phyloP scores from a whole-genome alignment of 2,888 invertebrate genomes.

The Caenorhabditis angaria region DNA sequence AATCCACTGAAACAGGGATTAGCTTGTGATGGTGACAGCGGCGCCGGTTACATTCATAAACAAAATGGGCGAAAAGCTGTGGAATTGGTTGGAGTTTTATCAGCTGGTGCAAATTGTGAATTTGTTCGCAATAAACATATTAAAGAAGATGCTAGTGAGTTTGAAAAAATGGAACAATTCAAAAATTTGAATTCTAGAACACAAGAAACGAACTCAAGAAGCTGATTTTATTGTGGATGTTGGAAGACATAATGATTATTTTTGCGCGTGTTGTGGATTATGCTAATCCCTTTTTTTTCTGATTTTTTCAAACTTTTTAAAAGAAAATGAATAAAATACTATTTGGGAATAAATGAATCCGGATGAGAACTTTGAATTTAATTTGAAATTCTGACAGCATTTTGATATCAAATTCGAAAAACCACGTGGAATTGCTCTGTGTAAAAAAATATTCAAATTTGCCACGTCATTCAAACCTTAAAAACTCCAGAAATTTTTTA shows the following conservation, averaged over 20 bases:
- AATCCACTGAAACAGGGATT: constrained; percentile 15
- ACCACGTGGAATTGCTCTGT: too few relatives aligned
- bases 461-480: too few relatives aligned
- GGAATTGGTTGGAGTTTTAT: constrained; percentile 28
- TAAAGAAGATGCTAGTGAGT: background rate
- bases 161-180: background rate
- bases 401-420: too few relatives aligned
- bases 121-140: background rate
- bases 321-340: background rate
- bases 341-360: too few relatives aligned
- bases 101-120: constrained; percentile 29
- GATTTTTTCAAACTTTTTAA: too few relatives aligned
- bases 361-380: too few relatives aligned
- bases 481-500: too few relatives aligned
- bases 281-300: constrained; percentile 10
- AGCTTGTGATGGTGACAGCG: constrained; percentile 42
- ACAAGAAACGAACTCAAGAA: constrained; percentile 1
- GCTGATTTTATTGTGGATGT: constrained; percentile 29
- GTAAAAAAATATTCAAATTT: too few relatives aligned
- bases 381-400: too few relatives aligned
- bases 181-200: background rate
- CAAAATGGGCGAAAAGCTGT: constrained; percentile 16
- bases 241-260: constrained; percentile 17
- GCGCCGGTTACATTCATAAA: constrained; percentile 23
- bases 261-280: constrained; percentile 37